Conservation (phyloP, 2,888 invertebrate species). For the Caenorhabditis zanzibari region DNA sequence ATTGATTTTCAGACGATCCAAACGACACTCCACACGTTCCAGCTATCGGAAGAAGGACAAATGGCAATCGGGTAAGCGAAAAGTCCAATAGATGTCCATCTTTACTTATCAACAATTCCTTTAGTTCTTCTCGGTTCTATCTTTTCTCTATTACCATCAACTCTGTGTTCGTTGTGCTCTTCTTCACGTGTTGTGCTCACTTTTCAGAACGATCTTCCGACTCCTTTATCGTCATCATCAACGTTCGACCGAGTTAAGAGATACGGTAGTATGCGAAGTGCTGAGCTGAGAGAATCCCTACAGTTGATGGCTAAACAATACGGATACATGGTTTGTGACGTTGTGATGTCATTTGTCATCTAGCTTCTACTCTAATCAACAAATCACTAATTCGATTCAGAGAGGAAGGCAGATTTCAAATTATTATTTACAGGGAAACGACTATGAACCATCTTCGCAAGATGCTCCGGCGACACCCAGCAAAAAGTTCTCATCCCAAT, state of each 20-base stretch:
- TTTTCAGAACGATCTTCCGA: constrained; percentile 48
- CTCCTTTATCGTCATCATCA: constrained; percentile 25
- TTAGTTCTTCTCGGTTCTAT: constrained; percentile 44
- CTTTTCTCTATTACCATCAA: constrained; percentile 15
- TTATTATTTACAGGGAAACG: constrained; percentile 23
- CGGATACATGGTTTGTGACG: constrained; percentile 66
- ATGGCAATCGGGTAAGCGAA: constrained; percentile 44
- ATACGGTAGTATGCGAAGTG: constrained; percentile 80
- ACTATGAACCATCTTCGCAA: constrained; percentile 45
- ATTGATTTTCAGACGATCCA: constrained; percentile 70
- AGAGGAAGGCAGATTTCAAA: background rate
- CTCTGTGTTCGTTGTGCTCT: constrained; percentile 16
- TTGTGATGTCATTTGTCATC: constrained; percentile 24
- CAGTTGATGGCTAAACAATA: constrained; percentile 72
- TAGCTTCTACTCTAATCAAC: constrained; percentile 16
- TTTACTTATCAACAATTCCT: constrained; percentile 26
- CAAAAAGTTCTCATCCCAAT: constrained; percentile 74
- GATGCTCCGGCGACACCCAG: constrained; percentile 56
- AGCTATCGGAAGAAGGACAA: constrained; percentile 67
- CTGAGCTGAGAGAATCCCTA: constrained; percentile 78
- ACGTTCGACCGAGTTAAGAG: constrained; percentile 78
- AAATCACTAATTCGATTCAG: background rate
- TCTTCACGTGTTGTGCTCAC: constrained; percentile 38
- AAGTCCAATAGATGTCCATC: constrained; percentile 12
- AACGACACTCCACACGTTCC: constrained; percentile 71